phyloP scores from a whole-genome alignment of 2,113 vertebrate genomes.

The Anguilla japonica region DNA sequence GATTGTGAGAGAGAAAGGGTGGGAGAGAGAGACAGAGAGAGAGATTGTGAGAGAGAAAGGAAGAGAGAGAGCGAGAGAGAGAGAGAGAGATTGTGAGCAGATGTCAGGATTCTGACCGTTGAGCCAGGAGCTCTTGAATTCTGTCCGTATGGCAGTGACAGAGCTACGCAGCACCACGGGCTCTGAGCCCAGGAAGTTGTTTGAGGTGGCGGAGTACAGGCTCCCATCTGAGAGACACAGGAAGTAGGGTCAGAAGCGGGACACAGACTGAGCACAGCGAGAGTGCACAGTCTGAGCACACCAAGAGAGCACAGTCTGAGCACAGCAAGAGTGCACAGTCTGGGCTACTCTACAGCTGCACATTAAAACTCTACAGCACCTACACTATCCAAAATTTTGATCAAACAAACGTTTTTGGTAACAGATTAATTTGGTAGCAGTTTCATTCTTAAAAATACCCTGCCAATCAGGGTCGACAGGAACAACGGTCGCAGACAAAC shows the following conservation, averaged over 20 bases:
- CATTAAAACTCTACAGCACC: too few relatives aligned
- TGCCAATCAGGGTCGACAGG: too few relatives aligned
- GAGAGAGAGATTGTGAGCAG: not conserved
- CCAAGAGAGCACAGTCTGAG: too few relatives aligned
- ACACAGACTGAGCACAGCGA: too few relatives aligned
- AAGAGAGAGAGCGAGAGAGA: not conserved
- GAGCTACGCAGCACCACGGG: slow-evolving; percentile 65
- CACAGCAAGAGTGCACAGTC: too few relatives aligned
- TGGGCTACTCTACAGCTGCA: too few relatives aligned
- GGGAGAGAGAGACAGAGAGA: too few relatives aligned
- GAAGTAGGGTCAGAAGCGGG: not conserved
- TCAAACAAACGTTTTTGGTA: not conserved
- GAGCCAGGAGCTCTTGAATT: slow-evolving; percentile 71
- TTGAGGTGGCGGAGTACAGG: slow-evolving; percentile 77
- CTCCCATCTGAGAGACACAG: slow-evolving; percentile 56
- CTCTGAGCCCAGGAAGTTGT: slow-evolving; percentile 78
- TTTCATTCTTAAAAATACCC: not conserved
- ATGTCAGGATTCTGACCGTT: slow-evolving; percentile 58
- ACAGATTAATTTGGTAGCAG: not conserved
- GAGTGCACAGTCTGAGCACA: too few relatives aligned
- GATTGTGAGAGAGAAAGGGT: too few relatives aligned
- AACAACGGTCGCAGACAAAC: too few relatives aligned
- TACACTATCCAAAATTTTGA: too few relatives aligned
- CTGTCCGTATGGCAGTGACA: slow-evolving; percentile 62
- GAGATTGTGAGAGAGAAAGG: not conserved